Evolutionary conservation across 2,888 invertebrate species (phyloP).

Genomic region (Conistra vaccinii): DNA sequence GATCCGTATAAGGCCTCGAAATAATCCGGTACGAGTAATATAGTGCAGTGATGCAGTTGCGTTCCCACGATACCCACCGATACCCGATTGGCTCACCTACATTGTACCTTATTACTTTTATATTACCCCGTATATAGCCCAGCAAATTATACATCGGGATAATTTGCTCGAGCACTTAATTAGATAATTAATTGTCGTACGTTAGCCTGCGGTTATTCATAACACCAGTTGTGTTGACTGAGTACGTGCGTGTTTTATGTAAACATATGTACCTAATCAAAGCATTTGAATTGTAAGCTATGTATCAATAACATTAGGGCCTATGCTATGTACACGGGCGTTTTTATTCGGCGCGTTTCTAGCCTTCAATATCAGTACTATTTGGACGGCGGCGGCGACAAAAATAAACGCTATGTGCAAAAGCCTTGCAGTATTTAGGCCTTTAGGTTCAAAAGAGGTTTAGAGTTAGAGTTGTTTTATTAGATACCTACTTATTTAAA

Average conservation of each 20-base stretch:
- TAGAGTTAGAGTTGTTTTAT: conserved; percentile 6
- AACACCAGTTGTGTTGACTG: conserved; percentile 45
- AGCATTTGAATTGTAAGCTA: conserved; percentile 22
- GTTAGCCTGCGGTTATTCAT: conserved; percentile 39
- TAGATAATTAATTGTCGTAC: conserved; percentile 51
- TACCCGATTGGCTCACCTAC: conserved; percentile 68
- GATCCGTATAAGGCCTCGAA: conserved; percentile 71
- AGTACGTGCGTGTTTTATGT: conserved; percentile 33
- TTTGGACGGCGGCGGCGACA: too few relatives aligned
- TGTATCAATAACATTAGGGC: background rate
- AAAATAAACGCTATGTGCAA: too few relatives aligned
- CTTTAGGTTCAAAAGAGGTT: background rate
- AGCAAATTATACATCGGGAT: conserved; percentile 50
- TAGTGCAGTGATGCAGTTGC: conserved; percentile 59
- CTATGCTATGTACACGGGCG: too few relatives aligned
- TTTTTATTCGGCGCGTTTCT: too few relatives aligned
- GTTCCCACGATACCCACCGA: conserved; percentile 79
- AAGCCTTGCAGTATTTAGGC: background rate
- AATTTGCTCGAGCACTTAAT: conserved; percentile 42
- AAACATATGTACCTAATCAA: conserved; percentile 37
- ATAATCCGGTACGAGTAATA: conserved; percentile 66
- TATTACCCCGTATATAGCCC: conserved; percentile 56
- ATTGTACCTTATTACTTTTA: conserved; percentile 70
- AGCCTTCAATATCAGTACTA: too few relatives aligned
- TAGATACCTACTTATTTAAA: background rate